Evolutionary conservation across 1,140 invertebrate genomes (phyloP).

Genomic region (Drosophila insularis): DNA sequence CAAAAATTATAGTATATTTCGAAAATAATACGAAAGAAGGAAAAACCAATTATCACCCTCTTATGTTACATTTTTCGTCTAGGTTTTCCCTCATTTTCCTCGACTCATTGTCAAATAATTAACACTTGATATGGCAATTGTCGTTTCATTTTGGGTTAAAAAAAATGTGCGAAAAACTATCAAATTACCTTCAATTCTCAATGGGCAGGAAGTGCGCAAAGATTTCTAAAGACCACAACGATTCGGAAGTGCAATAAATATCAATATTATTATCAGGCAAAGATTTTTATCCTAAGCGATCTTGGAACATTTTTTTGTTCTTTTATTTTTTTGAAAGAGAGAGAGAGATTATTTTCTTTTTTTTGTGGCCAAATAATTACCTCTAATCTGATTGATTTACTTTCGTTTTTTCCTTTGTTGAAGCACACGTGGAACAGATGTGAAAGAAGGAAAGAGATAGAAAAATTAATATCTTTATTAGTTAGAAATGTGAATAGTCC

Average conservation of each 20-base stretch:
- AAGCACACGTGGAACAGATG: not conserved
- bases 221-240: slow-evolving; percentile 5
- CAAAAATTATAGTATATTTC: slow-evolving; percentile 57
- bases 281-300: slow-evolving; percentile 29
- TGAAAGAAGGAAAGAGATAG: not conserved
- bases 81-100: slow-evolving; percentile 25
- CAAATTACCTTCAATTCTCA: slow-evolving; percentile 48
- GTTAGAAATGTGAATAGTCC: too few relatives aligned
- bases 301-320: not conserved
- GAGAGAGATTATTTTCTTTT: not conserved
- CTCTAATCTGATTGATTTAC: not conserved
- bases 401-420: not conserved
- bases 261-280: not conserved
- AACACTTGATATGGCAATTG: slow-evolving; percentile 76
- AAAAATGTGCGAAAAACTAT: slow-evolving; percentile 77
- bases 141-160: slow-evolving; percentile 19
- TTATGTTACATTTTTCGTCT: slow-evolving; percentile 4
- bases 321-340: not conserved
- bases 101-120: slow-evolving; percentile 79
- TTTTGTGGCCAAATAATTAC: not conserved
- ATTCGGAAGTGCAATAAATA: slow-evolving; percentile 58
- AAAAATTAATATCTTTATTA: not conserved
- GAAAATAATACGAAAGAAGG: slow-evolving; percentile 39
- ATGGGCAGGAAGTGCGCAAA: slow-evolving; percentile 68
- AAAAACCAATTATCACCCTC: not conserved